Evolutionary conservation across 2,113 vertebrate genomes (phyloP).

Genomic region (Tupaia chinensis): DNA sequence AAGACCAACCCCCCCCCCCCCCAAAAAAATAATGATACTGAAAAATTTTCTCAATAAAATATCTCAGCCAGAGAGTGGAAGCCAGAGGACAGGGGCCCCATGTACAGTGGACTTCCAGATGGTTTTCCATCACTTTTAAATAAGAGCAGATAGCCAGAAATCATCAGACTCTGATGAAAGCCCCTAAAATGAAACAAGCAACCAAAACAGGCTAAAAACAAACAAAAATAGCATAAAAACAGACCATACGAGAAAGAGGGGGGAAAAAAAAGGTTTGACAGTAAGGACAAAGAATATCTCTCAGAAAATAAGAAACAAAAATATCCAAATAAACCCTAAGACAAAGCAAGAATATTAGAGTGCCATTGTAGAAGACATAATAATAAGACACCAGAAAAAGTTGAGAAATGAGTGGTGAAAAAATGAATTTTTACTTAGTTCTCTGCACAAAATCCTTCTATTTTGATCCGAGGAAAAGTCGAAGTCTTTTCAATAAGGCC

Average conservation of each 20-base stretch:
- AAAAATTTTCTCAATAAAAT: not conserved
- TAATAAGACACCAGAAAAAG: not conserved
- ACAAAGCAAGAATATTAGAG: not conserved
- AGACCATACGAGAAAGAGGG: not conserved
- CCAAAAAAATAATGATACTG: not conserved
- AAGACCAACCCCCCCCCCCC: too few relatives aligned
- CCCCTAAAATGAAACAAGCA: not conserved
- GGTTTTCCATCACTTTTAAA: not conserved
- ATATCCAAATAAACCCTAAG: too few relatives aligned
- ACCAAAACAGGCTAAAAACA: not conserved
- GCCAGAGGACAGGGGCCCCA: not conserved
- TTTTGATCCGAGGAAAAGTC: not conserved
- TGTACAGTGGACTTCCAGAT: not conserved
- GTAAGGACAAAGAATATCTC: not conserved
- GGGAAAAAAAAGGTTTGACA: not conserved
- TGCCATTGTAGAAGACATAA: not conserved
- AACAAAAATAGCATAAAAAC: not conserved
- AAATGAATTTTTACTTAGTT: not conserved
- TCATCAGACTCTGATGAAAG: conserved; percentile 6
- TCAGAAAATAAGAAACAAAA: not conserved
- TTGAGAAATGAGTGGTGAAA: not conserved
- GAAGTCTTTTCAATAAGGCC: not conserved
- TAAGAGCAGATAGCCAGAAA: not conserved
- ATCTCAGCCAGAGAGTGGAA: not conserved
- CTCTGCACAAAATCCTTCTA: not conserved